Evolutionary conservation across 2,888 invertebrate genomes (phyloP), one percentile per base, ranked within the genome.

Genomic region (Drosophila nigritarsus): DNA sequence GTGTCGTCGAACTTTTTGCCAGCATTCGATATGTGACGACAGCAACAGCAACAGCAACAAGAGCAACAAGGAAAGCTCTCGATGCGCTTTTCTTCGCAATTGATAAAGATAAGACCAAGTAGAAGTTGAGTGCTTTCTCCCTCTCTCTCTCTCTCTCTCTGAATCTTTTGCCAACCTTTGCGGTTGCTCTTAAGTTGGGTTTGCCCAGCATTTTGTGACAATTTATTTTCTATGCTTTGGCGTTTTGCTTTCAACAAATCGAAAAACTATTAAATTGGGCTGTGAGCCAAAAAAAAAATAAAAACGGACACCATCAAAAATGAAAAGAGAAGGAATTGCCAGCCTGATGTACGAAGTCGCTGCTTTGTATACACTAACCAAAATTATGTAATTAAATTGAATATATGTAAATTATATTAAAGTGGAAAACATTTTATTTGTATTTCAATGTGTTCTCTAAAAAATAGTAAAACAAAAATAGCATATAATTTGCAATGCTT

Each of bases 241-340:
- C 80, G 72, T 86, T 86, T 89, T 89, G 87, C 78, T 77, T 87
- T 87, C 87, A 84, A 84, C 87, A 85, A 87, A 87, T 89, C 89
- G 87, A 85, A 90, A 90, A 89, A 89, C 89, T 90, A 89, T 89
- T 89, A 90, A 89, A 90, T 89, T 89, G 87, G 89, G 89, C 89
- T 83, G 75, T 68, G 75, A 78, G 89, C 89, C 89, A 90, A 76
- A 60, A 71, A 15, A 45, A 45, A 24, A 45, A 45, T 30, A 30
- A 15, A 45, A 45, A 45, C 7, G 58, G 68, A 63, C 62, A 61
- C 56, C 63, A 30, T 29, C 15, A 56, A 56, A 40, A 55, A 60
- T 38, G 54, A 56, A 66, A 42, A 63, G 68, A 58, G 13, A 38
- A 7, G 3, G 50, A 75, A 49, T 32, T n/a, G 18, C 30, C 24